Conservation (phyloP, 2,888 invertebrate genomes). For the Dendrolimus pini region DNA sequence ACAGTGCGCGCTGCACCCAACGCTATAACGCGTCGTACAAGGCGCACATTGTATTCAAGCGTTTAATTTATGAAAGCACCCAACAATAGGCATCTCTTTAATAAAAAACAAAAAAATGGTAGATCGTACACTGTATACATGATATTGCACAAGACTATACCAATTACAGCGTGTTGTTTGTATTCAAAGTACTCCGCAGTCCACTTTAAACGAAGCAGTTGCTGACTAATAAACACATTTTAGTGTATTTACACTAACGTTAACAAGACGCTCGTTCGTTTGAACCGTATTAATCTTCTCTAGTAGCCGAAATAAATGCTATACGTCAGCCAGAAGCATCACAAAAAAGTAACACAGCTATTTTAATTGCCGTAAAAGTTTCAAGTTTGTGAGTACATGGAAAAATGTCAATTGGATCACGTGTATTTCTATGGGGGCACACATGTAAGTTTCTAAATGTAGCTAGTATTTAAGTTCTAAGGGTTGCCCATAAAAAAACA, state of each 20-base stretch:
- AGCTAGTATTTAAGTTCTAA: neutral
- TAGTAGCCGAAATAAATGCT: conserved; percentile 55
- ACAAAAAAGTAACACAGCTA: conserved; percentile 65
- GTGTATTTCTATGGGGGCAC: neutral
- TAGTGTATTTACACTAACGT: conserved; percentile 49
- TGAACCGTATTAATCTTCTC: conserved; percentile 59
- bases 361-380: conserved; percentile 72
- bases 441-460: neutral
- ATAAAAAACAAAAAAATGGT: neutral
- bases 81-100: neutral
- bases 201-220: conserved; percentile 38
- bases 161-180: conserved; percentile 56
- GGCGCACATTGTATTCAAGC: neutral
- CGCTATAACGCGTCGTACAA: neutral
- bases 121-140: conserved; percentile 21
- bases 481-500: too few relatives aligned
- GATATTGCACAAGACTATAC: conserved; percentile 37
- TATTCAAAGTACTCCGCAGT: conserved; percentile 40
- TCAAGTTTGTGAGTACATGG: conserved; percentile 39
- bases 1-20: neutral
- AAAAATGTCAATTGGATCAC: conserved; percentile 48
- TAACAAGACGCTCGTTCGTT: conserved; percentile 52
- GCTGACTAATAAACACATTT: conserved; percentile 59
- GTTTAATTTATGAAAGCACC: neutral
- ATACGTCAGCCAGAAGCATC: conserved; percentile 49